Base-by-base conservation (phyloP, 2,113 vertebrate species). In the Stictonetta naevosa region DNA sequence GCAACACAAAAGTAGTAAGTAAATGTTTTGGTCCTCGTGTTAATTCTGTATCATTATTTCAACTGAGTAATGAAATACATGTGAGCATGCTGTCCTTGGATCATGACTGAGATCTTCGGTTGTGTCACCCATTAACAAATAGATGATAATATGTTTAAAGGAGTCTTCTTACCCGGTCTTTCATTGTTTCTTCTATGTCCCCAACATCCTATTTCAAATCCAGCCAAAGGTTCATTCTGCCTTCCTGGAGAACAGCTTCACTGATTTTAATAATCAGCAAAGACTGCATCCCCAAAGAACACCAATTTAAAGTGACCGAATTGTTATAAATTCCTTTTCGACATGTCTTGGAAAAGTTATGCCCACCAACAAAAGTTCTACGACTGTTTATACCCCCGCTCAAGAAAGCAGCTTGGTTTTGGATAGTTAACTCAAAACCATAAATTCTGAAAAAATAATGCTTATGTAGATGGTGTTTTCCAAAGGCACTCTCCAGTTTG, bases 401-500 rank as follows among this genome's bases (percentile, higher is more conserved):
- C 14, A 69, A 79, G 52, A 83, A 28, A 3, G 64, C 38, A 81
- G 73, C 8, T 90, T 90, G 31, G 89, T 66, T 92, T 84, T 83
- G 74, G 44, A 55, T 38, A 18, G 44, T 60, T 88, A 93, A 92
- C 31, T 81, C 60, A 78, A 67, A 88, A 42, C 40, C 80, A 0
- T 21, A 68, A 34, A 14, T 46, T 53, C 59, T 2, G 4, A 33
- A 34, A 75, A 34, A 77, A 71, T 38, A 67, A 86, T 44, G n/a
- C 23, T 77, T 66, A 20, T 38, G 26, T 42, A 80, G 40, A 36
- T 21, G 23, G 18, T 25, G 36, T 83, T 76, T 95, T 91, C 73
- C 86, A 86, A 94, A 91, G 93, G 62, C 36, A 33, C 44, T 71
- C 50, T 69, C 66, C 44, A 58, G 74, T 91, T 79, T 73, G 86